Evolutionary conservation across 1,140 invertebrate genomes (phyloP).

Genomic region (Aphaenogaster floridana): DNA sequence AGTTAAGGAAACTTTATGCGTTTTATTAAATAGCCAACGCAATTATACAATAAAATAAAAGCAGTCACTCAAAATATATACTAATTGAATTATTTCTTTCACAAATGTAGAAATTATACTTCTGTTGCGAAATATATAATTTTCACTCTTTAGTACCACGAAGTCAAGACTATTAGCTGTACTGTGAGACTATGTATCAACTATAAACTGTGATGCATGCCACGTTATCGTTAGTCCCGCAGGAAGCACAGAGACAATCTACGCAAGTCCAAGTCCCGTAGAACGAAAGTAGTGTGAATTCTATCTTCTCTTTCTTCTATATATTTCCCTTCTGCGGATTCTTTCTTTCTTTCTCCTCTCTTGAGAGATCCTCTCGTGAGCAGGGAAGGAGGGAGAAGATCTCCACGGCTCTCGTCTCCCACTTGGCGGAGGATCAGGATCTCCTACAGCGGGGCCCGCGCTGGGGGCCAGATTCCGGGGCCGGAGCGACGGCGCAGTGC

Average conservation of each 20-base stretch:
- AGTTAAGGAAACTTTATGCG: background rate
- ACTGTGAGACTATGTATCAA: background rate
- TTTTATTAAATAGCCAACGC: background rate
- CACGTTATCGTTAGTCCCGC: background rate
- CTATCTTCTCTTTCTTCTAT: background rate
- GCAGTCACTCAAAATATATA: background rate
- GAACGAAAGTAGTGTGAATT: background rate
- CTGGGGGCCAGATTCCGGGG: slow-evolving; percentile 21
- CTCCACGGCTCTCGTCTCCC: slow-evolving; percentile 34
- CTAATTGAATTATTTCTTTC: background rate
- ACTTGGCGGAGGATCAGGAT: slow-evolving; percentile 17
- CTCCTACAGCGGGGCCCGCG: background rate
- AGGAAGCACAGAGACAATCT: background rate
- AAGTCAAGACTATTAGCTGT: slow-evolving; percentile 2
- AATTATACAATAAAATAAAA: slow-evolving; percentile 13
- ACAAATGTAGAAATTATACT: background rate
- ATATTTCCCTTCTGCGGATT: background rate
- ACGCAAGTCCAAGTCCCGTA: background rate
- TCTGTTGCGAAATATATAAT: background rate
- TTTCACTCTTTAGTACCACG: background rate
- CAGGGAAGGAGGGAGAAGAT: slow-evolving; percentile 6
- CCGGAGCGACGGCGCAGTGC: slow-evolving; percentile 39
- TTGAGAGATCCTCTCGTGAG: background rate
- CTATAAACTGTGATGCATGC: background rate
- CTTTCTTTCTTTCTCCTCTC: background rate